A percentile compares a stretch with the other conserved stretches of the same genome.
These are phyloP conservation scores for Platycheirus albimanus DNA, from an alignment of 2,888 invertebrate species.

Conservation along the genomic window DNA sequence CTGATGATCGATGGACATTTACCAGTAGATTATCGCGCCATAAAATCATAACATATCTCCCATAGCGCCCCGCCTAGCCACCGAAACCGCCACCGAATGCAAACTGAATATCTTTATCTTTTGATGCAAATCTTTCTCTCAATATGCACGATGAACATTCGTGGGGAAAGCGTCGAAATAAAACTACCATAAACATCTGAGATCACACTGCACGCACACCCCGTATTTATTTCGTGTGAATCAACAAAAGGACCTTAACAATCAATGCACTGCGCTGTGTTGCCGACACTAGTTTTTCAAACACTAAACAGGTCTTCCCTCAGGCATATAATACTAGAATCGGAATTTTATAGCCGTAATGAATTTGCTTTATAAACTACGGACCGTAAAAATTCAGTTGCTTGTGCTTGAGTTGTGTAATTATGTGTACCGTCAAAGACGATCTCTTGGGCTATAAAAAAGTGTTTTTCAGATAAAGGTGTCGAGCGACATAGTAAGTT, in stretches of 20 bases:
- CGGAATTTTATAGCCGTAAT: conserved; percentile 44
- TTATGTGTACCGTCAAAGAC: conserved; percentile 10
- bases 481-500: conserved; percentile 19
- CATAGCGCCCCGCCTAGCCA: conserved; percentile 13
- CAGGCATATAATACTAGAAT: conserved; percentile 16
- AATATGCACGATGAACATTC: not conserved
- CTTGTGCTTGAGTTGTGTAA: not conserved
- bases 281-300: conserved; percentile 27
- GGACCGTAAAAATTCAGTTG: conserved; percentile 37
- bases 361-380: conserved; percentile 45
- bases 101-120: conserved; percentile 35
- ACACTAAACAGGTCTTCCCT: not conserved
- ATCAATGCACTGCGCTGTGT: not conserved
- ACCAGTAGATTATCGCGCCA: conserved; percentile 45
- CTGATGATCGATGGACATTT: conserved; percentile 59
- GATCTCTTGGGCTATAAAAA: conserved; percentile 12
- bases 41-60: conserved; percentile 46
- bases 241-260: not conserved
- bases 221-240: not conserved
- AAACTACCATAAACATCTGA: not conserved
- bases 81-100: no score
- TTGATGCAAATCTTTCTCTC: conserved; percentile 15
- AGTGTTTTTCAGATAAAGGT: conserved; percentile 31
- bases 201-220: not conserved
- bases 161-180: not conserved